Percentiles rank a stretch among this genome's conserved stretches.
Evolutionary conservation across 2,888 invertebrate species (phyloP).

Genomic region (Anodontia alba): DNA sequence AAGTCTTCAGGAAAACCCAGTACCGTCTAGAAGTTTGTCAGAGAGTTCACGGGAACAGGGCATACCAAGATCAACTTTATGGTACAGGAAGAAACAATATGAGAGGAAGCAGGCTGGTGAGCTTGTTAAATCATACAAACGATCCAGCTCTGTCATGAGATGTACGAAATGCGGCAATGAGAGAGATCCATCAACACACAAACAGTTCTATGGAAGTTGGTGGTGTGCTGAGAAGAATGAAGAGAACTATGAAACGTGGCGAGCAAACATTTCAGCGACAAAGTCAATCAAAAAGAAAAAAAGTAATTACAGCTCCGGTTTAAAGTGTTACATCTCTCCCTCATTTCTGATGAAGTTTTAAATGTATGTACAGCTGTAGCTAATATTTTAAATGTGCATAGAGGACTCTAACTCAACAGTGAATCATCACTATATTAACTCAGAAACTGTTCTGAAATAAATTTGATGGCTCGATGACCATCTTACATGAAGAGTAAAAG

Average conservation of each 20-base stretch:
- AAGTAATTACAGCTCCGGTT: neutral
- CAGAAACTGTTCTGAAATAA: no score
- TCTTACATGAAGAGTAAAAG: no score
- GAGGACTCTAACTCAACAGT: no score
- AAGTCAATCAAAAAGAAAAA: neutral
- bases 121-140: neutral
- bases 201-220: constrained; percentile 32
- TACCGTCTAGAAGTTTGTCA: neutral
- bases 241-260: neutral
- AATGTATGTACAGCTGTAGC: no score
- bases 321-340: no score
- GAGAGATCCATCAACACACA: neutral
- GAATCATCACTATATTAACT: no score
- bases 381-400: no score
- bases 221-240: constrained; percentile 10
- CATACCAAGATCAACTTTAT: constrained; percentile 4
- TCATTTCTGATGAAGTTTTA: no score
- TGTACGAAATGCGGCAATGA: neutral
- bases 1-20: no score
- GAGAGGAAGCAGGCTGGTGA: constrained; percentile 11
- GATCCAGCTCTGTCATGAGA: neutral
- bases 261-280: neutral
- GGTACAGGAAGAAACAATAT: constrained; percentile 22
- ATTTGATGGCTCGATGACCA: no score
- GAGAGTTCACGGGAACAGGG: neutral